A percentile compares a stretch with the other conserved stretches of the same genome.
These are phyloP conservation scores for Heliornis fulica DNA, from an alignment of 2,113 vertebrate species.

Conservation along the genomic window DNA sequence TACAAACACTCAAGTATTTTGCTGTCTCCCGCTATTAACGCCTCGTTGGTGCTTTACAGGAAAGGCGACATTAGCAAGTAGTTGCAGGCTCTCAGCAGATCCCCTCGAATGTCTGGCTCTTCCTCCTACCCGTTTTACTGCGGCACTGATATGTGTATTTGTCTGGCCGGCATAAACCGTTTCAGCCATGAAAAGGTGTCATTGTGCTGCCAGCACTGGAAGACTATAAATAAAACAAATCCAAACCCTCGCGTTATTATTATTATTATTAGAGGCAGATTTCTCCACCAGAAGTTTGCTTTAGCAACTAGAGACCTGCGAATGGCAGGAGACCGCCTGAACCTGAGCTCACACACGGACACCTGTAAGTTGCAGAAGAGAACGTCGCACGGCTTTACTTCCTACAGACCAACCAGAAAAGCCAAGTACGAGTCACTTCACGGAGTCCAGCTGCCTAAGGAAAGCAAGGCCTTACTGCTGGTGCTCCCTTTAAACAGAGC, in stretches of 20 bases:
- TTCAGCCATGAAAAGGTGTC: neutral
- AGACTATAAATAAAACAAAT: neutral
- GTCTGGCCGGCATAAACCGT: neutral
- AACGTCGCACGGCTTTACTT: neutral
- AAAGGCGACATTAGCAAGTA: constrained; percentile 15
- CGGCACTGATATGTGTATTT: neutral
- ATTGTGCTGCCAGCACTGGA: neutral
- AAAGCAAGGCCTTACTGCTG: neutral
- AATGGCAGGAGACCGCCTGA: neutral
- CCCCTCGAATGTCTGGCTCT: neutral
- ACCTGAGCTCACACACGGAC: neutral
- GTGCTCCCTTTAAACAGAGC: neutral
- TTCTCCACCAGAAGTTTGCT: neutral
- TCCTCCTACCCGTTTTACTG: neutral
- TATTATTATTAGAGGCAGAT: neutral
- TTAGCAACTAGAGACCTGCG: neutral
- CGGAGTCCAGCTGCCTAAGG: neutral
- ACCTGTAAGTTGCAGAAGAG: neutral
- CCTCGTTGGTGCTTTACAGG: neutral
- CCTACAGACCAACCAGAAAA: neutral
- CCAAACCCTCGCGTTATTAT: neutral
- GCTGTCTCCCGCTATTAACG: neutral
- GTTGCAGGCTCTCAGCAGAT: neutral
- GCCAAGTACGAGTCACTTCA: neutral
- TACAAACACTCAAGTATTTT: neutral